Evolutionary conservation across 1,140 invertebrate species (phyloP).

Genomic region (Euwallacea similis): DNA sequence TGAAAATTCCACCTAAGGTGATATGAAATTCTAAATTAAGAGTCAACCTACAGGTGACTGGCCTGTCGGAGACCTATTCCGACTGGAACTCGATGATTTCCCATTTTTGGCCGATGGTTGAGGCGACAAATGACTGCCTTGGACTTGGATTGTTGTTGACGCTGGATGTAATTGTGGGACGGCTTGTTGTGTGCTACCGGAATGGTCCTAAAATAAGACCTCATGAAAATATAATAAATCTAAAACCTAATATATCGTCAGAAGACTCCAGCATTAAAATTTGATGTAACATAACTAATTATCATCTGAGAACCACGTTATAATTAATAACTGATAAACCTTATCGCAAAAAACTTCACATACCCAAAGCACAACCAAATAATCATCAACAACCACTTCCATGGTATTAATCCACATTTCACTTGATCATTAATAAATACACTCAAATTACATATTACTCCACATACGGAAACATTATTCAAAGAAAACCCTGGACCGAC

Average conservation of each 20-base stretch:
- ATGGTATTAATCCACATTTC: conserved; percentile 6
- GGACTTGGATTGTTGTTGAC: conserved; percentile 53
- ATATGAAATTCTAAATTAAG: not conserved
- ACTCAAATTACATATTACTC: too few relatives aligned
- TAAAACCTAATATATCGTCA: too few relatives aligned
- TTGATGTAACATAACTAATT: too few relatives aligned
- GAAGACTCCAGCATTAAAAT: too few relatives aligned
- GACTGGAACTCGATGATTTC: conserved; percentile 36
- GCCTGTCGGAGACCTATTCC: conserved; percentile 56
- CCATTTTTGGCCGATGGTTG: conserved; percentile 42
- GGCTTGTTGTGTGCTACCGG: conserved; percentile 57
- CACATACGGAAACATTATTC: too few relatives aligned
- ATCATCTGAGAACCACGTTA: too few relatives aligned
- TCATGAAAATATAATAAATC: too few relatives aligned
- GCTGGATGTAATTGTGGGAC: conserved; percentile 62
- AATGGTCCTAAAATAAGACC: conserved; percentile 40
- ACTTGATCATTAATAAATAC: too few relatives aligned
- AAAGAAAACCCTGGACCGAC: too few relatives aligned
- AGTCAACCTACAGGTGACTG: conserved; percentile 62
- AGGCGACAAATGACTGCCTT: conserved; percentile 48
- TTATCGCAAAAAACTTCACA: not conserved
- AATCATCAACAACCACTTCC: not conserved
- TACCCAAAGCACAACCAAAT: not conserved
- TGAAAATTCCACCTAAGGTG: too few relatives aligned
- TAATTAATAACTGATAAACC: too few relatives aligned